Conservation (phyloP, 2,113 vertebrate species). For the Vanacampus margaritifer region DNA sequence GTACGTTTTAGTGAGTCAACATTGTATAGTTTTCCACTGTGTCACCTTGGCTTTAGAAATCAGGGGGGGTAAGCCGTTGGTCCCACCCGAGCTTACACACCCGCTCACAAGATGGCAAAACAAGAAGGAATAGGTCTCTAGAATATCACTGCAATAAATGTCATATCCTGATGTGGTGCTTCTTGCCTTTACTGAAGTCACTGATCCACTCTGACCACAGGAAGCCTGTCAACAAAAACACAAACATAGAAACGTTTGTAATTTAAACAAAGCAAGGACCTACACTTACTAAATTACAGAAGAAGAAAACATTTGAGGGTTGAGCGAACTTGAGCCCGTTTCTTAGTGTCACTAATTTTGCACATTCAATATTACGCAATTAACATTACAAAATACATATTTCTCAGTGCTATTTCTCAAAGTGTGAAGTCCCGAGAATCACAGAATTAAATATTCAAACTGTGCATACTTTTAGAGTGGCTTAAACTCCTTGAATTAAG, state of each 20-base stretch:
- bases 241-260: conserved; percentile 18
- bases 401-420: neutral
- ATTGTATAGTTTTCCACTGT: conserved; percentile 3
- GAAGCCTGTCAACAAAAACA: conserved; percentile 61
- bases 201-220: conserved; percentile 67
- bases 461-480: too few species aligned
- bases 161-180: conserved; percentile 58
- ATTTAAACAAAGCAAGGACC: neutral
- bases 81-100: neutral
- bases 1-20: conserved; percentile 28
- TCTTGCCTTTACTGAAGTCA: conserved; percentile 55
- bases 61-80: conserved; percentile 26
- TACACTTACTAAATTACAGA: neutral
- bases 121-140: conserved; percentile 12
- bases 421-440: neutral
- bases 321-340: neutral
- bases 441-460: too few species aligned
- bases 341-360: neutral
- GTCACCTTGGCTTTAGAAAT: conserved; percentile 15
- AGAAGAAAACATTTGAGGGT: neutral
- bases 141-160: conserved; percentile 42
- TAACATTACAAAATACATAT: neutral
- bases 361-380: neutral
- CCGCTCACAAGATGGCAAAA: conserved; percentile 25
- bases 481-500: too few species aligned